A percentile compares a stretch with the other conserved stretches of the same genome.
These are phyloP conservation scores for Cryptoprocta ferox DNA, from an alignment of 2,797 vertebrate species.

Conservation along the genomic window DNA sequence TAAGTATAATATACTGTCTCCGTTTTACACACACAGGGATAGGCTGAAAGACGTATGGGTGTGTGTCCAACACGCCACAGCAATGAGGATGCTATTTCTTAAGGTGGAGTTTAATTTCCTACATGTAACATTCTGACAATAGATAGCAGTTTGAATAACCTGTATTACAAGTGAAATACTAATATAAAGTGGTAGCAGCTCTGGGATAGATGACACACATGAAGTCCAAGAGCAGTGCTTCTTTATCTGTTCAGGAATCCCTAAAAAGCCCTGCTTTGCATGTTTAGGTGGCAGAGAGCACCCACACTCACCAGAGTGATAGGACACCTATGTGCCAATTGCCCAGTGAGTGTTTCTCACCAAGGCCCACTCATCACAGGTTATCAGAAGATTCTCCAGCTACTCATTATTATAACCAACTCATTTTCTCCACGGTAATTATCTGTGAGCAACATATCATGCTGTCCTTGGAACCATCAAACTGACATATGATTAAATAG, in stretches of 20 bases:
- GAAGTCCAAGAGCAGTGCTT: neutral
- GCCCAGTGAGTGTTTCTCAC: constrained; percentile 81
- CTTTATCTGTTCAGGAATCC: constrained; percentile 66
- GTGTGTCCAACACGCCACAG: neutral
- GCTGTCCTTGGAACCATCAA: constrained; percentile 88
- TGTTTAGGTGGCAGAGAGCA: constrained; percentile 26
- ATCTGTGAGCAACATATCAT: constrained; percentile 86
- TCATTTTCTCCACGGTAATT: constrained; percentile 85
- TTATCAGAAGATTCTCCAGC: constrained; percentile 84
- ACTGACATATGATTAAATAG: constrained; percentile 87
- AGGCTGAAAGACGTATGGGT: neutral
- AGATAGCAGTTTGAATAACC: neutral
- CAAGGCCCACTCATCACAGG: constrained; percentile 81
- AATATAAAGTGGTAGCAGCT: neutral
- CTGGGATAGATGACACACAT: neutral
- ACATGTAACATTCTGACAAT: neutral
- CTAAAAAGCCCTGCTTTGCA: constrained; percentile 57
- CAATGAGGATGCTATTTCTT: neutral
- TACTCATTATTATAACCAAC: constrained; percentile 83
- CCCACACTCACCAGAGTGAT: constrained; percentile 70
- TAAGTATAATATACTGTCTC: neutral
- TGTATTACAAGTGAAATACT: neutral
- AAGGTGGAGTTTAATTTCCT: neutral
- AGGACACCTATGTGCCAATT: constrained; percentile 81
- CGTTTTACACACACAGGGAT: neutral